Evolutionary conservation across 2,113 vertebrate genomes (phyloP).

Genomic region (Dicentrarchus labrax): DNA sequence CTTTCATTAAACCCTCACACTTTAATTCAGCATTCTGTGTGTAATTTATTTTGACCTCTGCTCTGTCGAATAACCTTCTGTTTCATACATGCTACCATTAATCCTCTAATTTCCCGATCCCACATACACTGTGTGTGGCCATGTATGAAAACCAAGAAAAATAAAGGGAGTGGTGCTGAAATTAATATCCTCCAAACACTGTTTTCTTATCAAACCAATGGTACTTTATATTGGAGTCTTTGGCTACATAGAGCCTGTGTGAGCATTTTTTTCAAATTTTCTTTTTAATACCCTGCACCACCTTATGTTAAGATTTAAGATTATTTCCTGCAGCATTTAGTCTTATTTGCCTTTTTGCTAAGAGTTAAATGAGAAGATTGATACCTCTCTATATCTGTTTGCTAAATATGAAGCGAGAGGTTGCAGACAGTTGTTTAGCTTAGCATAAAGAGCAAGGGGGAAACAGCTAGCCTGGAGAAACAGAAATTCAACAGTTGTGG

Average conservation of each 20-base stretch:
- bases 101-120: conserved; percentile 28
- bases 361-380: background rate
- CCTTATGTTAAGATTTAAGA: conserved; percentile 13
- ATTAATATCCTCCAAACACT: conserved; percentile 24
- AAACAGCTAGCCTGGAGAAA: background rate
- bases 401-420: too few species aligned
- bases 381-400: too few species aligned
- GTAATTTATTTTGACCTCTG: conserved; percentile 67
- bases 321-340: conserved; percentile 8
- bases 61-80: conserved; percentile 52
- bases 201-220: conserved; percentile 2
- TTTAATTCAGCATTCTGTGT: conserved; percentile 47
- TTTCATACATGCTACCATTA: conserved; percentile 50
- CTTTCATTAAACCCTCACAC: conserved; percentile 45
- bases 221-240: background rate
- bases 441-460: background rate
- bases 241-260: background rate
- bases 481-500: background rate
- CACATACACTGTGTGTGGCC: conserved; percentile 6
- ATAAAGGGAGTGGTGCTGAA: conserved; percentile 1
- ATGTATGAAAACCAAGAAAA: background rate
- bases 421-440: background rate
- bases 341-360: background rate
- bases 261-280: conserved; percentile 13
- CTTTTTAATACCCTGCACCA: background rate